Base-by-base conservation (phyloP, 2,113 vertebrate species). In the Mesitornis unicolor region DNA sequence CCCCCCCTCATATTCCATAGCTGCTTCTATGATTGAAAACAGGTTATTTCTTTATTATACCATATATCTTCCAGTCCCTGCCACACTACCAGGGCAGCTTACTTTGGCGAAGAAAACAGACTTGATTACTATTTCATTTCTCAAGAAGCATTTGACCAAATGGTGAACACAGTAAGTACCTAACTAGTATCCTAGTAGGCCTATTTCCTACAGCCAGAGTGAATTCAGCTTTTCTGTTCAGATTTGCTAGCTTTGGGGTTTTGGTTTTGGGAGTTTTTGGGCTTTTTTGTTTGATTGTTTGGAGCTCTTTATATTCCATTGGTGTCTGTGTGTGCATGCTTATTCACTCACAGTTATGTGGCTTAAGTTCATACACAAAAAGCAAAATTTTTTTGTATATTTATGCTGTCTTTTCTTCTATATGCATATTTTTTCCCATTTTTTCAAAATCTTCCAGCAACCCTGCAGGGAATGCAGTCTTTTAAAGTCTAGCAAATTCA, bases 121-220 rank as follows among this genome's bases (percentile, higher is more conserved):
- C 95, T 97, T 4, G 99, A 99, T 96, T 99, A 99, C 96, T 98
- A 99, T 94, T 99, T 99, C 84, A 45, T 99, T 93, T 98, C 98
- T 17, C 96, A 98, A 81, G 99, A 98, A 85, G 98, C 93, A 13
- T 99, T 99, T 97, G 97, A 98, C 59, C 90, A 97, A 91, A 98
- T 99, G 98, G 95, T 98, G 87, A 87, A 71, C 56, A 97, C 90
- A 96, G 99, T 98, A 93, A 98, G 98, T 93, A 82, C 26, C 50
- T 40, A 33, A 26, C 29, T 45, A 10, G 10, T n/a, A 5, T 67
- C 51, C 47, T 35, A 6, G 16, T 7, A 11, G 40, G 14, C 54
- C 67, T 59, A 5, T 82, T 89, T 26, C n/a, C 53, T 67, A 10
- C 54, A 19, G 14, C n/a, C 35, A 16, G 22, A 17, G 5, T 25